Conservation (phyloP, 2,888 invertebrate genomes). For the Carpatolechia fugitivella region DNA sequence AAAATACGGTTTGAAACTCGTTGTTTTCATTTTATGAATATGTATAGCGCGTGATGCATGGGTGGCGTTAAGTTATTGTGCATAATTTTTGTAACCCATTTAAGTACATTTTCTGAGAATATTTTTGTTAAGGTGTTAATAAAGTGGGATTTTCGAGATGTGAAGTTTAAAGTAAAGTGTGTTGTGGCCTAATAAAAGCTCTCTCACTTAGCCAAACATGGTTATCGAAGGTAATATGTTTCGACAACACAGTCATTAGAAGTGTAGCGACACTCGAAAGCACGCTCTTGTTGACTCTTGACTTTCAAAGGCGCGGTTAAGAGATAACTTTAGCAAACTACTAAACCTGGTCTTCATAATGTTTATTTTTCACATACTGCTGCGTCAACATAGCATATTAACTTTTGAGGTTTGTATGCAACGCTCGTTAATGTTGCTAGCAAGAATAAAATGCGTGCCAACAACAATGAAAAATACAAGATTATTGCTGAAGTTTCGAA, state of each 20-base stretch:
- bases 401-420: conserved; percentile 46
- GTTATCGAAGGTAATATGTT: conserved; percentile 26
- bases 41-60: conserved; percentile 2
- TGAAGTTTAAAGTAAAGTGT: not conserved
- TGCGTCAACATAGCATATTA: conserved; percentile 58
- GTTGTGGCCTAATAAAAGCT: conserved; percentile 14
- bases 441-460: conserved; percentile 12
- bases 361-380: conserved; percentile 70
- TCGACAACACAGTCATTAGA: conserved; percentile 42
- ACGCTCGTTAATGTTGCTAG: conserved; percentile 41
- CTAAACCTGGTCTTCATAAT: conserved; percentile 51
- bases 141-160: not conserved
- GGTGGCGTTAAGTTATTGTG: not conserved
- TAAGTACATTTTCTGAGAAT: not conserved
- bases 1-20: conserved; percentile 5
- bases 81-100: not conserved
- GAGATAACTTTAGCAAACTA: conserved; percentile 73
- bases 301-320: conserved; percentile 56
- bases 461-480: conserved; percentile 24
- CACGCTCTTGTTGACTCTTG: conserved; percentile 63
- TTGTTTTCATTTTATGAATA: conserved; percentile 10
- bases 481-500: conserved; percentile 27
- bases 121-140: not conserved
- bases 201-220: conserved; percentile 20
- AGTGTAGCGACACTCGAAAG: conserved; percentile 53